Evolutionary conservation across 2,888 invertebrate species (phyloP).

Genomic region (Troides aeacus): DNA sequence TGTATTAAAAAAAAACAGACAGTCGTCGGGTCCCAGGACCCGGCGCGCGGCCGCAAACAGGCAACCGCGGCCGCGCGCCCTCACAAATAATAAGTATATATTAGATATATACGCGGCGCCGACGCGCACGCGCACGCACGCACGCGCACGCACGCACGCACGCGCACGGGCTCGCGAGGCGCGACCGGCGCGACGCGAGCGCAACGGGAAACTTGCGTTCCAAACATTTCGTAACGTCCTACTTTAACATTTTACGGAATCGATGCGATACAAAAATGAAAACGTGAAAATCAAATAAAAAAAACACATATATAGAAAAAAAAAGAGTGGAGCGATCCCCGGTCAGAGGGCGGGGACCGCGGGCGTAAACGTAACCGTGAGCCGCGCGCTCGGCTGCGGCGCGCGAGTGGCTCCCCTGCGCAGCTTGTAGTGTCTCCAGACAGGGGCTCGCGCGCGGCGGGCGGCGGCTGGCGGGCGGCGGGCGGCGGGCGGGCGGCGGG

Average conservation of each 20-base stretch:
- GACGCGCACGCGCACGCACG: too few species aligned
- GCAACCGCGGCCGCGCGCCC: conserved; percentile 75
- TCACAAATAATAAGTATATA: conserved; percentile 64
- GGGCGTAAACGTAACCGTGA: conserved; percentile 65
- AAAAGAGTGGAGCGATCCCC: conserved; percentile 63
- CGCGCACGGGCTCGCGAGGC: too few species aligned
- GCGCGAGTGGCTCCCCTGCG: conserved; percentile 63
- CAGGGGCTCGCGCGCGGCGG: conserved; percentile 41
- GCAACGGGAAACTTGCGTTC: conserved; percentile 80
- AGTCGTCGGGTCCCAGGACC: conserved; percentile 64
- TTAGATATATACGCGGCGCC: conserved; percentile 64
- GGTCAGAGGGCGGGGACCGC: conserved; percentile 56
- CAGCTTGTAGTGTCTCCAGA: conserved; percentile 73
- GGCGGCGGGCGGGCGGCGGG: conserved; percentile 29
- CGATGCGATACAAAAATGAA: conserved; percentile 80
- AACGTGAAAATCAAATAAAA: conserved; percentile 79
- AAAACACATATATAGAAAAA: conserved; percentile 77
- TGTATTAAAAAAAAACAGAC: conserved; percentile 80
- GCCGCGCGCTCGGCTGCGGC: conserved; percentile 49
- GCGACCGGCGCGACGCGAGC: conserved; percentile 76
- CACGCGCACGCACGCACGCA: too few species aligned
- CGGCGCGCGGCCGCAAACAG: conserved; percentile 74
- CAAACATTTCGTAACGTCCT: conserved; percentile 81
- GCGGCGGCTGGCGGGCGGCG: conserved; percentile 33
- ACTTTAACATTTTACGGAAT: conserved; percentile 80